Evolutionary conservation across 2,113 vertebrate genomes (phyloP).

Genomic region (Onychostruthus taczanowskii): DNA sequence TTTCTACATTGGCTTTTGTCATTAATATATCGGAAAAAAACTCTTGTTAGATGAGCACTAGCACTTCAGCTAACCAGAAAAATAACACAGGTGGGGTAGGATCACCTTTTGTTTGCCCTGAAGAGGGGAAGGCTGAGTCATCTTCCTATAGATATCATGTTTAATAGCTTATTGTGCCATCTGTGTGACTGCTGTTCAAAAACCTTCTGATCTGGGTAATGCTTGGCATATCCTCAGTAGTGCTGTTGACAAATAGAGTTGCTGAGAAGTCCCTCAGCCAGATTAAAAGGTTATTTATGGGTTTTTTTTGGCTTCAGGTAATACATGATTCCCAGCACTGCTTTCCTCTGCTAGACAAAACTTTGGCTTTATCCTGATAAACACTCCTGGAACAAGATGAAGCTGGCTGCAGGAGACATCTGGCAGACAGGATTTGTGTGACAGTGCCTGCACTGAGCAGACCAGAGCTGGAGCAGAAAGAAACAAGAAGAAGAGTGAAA

Average conservation of each 20-base stretch:
- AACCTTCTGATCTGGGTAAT: not conserved
- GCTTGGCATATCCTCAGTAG: not conserved
- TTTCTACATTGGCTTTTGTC: not conserved
- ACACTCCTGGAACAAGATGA: not conserved
- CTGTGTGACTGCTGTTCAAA: not conserved
- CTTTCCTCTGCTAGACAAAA: not conserved
- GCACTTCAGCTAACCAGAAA: not conserved
- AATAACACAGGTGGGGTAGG: not conserved
- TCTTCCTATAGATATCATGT: not conserved
- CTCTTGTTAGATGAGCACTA: not conserved
- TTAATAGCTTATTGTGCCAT: slow-evolving; percentile 1
- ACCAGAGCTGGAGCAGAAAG: rapidly evolving
- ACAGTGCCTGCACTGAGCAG: rapidly evolving
- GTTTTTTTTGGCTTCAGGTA: not conserved
- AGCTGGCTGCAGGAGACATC: not conserved
- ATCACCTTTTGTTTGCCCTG: slow-evolving; percentile 45
- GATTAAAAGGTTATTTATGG: not conserved
- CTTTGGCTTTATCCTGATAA: not conserved
- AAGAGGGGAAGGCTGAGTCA: not conserved
- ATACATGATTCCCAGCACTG: not conserved
- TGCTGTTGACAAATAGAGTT: not conserved
- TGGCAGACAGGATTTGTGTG: not conserved
- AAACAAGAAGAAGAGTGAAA: not conserved
- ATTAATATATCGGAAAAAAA: not conserved
- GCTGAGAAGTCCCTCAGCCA: not conserved